Evolutionary conservation across 2,113 vertebrate genomes (phyloP), one percentile per base, ranked within the genome.

Genomic region (Siphamia tubifer): DNA sequence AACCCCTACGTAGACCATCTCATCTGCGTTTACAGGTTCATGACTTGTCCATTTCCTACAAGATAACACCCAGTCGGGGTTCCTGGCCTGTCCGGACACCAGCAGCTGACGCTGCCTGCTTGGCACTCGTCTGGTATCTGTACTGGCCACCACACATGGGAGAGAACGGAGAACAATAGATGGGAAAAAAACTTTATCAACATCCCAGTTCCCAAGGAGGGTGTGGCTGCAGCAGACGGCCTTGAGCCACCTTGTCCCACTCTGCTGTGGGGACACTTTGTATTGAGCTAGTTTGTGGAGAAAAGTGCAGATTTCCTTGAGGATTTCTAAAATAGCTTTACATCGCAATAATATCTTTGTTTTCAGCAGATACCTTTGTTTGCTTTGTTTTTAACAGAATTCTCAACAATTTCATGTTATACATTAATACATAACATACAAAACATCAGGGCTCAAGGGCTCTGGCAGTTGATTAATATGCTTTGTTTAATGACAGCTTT

Each of bases 101-200:
- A 51, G 47, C 3, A 2, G 42, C n/a, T 2, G 71, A 49, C 6
- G 4, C 63, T 35, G 64, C 16, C 31, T n/a, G 30, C 34, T 35
- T 47, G 49, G 79, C 44, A 39, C 39, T 45, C 1, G 8, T 44
- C 48, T 58, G 48, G 16, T 40, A 64, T 68, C 60, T 54, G 23
- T 24, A 13, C 19, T 56, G 43, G 38, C 15, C 30, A 6, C 10
- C 6, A 4, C 5, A 13, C 61, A 60, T 13, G 60, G 62, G 60
- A 71, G 68, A 87, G 83, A 76, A 53, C 4, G 8, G 24, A 84
- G 76, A 90, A 92, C 89, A 92, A 91, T 91, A 65, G 86, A 66
- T 71, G 64, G 74, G 36, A 69, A 77, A 77, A 77, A 61, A 81
- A 57, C 53, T 67, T 80, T 45, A 71, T 87, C 85, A 84, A 86